Conservation (phyloP, 2,888 invertebrate species). For the Ophonus ardosiacus region DNA sequence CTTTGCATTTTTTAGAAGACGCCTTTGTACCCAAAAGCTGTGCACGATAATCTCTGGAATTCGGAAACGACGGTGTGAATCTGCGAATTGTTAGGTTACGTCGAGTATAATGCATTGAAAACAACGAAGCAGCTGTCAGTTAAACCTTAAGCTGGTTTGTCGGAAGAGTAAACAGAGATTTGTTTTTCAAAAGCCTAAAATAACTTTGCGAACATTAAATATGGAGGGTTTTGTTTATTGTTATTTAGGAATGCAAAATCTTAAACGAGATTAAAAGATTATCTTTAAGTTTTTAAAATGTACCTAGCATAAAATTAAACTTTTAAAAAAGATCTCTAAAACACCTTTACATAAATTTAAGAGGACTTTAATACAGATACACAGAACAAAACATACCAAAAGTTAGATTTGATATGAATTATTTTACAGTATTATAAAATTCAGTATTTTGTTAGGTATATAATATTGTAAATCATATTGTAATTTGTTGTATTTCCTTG, state of each 20-base stretch:
- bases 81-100: slow-evolving; percentile 18
- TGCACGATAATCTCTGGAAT: slow-evolving; percentile 31
- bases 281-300: not conserved
- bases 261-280: not conserved
- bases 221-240: slow-evolving; percentile 17
- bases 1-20: slow-evolving; percentile 41
- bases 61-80: slow-evolving; percentile 22
- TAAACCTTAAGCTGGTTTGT: slow-evolving; percentile 21
- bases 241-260: slow-evolving; percentile 10
- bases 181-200: slow-evolving; percentile 37
- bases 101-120: slow-evolving; percentile 25
- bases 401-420: no score
- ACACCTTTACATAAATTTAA: no score
- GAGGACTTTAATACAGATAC: no score
- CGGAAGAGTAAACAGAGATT: slow-evolving; percentile 16
- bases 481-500: no score
- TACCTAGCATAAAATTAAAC: not conserved
- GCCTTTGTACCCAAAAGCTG: slow-evolving; percentile 7
- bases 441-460: no score
- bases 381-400: no score
- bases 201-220: slow-evolving; percentile 10
- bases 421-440: no score
- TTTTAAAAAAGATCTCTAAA: no score
- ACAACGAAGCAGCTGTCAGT: slow-evolving; percentile 37
- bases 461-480: no score